Percentiles rank a stretch among this genome's conserved stretches.
Evolutionary conservation across 2,797 vertebrate genomes (phyloP).

Genomic region (Nasua narica): DNA sequence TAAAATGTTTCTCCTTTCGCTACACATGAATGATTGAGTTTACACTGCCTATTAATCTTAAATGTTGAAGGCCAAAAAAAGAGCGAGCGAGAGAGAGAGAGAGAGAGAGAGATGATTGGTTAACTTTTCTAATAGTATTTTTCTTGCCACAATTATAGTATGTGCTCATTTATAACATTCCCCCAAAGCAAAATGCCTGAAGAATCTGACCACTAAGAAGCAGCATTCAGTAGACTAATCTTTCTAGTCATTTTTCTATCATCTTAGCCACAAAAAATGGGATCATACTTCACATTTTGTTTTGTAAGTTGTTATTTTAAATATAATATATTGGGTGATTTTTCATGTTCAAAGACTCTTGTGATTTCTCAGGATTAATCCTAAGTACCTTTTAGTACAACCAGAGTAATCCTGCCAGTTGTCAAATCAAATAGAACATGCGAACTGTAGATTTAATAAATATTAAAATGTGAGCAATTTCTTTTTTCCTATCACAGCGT

Average conservation of each 20-base stretch:
- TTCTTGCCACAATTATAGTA: neutral
- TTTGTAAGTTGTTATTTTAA: neutral
- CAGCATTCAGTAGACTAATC: neutral
- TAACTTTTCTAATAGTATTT: constrained; percentile 25
- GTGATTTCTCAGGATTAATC: constrained; percentile 43
- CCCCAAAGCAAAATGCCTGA: neutral
- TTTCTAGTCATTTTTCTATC: constrained; percentile 8
- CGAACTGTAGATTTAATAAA: constrained; percentile 43
- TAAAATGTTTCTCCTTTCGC: constrained; percentile 30
- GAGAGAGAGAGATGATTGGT: neutral
- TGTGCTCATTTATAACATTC: constrained; percentile 28
- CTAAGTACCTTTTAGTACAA: constrained; percentile 42
- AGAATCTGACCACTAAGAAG: neutral
- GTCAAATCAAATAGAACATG: constrained; percentile 25
- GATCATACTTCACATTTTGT: neutral
- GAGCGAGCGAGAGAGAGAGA: neutral
- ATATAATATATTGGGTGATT: constrained; percentile 21
- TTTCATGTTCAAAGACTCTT: constrained; percentile 53
- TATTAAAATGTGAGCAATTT: constrained; percentile 27
- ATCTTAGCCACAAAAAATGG: constrained; percentile 8
- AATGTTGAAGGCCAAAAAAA: constrained; percentile 32
- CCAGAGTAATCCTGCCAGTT: constrained; percentile 22
- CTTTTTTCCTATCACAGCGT: neutral
- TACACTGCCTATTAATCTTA: constrained; percentile 22
- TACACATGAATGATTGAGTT: neutral